Base-by-base conservation (phyloP, 2,888 invertebrate species). In the Pegoplata infirma region DNA sequence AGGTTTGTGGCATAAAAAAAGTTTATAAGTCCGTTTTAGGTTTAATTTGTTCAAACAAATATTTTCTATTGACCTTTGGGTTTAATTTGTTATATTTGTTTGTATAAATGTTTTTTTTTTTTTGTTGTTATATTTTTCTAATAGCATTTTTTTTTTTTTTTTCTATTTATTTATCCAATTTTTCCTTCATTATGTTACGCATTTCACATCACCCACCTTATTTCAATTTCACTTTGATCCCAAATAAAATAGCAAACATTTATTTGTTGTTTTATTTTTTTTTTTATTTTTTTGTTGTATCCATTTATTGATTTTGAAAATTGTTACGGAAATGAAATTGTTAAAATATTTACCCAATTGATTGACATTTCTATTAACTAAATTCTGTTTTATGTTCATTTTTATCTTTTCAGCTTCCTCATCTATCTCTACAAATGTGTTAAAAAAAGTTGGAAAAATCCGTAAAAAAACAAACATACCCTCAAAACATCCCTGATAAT, bases 301-400 rank as follows among this genome's bases (percentile, higher is more conserved):
- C n/a, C n/a, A n/a, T 46, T 49, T 47, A 58, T 59, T 53, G 58
- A 72, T 55, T 63, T 63, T 17, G 32, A 23, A 36, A 74, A 73
- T 16, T 66, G 49, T 71, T 66, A 61, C 53, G 78, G 74, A 74
- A 74, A 71, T 66, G 47, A 74, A 78, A 78, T 78, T 78, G 74
- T 66, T 69, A 66, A 78, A 75, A 81, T 81, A 76, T 81, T 81
- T 80, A 80, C 75, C 68, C 81, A 81, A 77, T 77, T 81, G 81
- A 81, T 81, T 81, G 81, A 77, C 80, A 76, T 80, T 81, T 81
- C 80, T 80, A 80, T 81, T 81, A 81, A 81, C 80, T 76, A 64
- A 78, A 80, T 64, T 76, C 44, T 74, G 28, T 12, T 69, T 71
- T 61, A 56, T 59, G 44, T 59, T 19, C 36, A 55, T 40, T 19